Percentiles rank a stretch among this genome's conserved stretches.
phyloP scores from a whole-genome alignment of 1,140 invertebrate species.

The Papilio helenus region DNA sequence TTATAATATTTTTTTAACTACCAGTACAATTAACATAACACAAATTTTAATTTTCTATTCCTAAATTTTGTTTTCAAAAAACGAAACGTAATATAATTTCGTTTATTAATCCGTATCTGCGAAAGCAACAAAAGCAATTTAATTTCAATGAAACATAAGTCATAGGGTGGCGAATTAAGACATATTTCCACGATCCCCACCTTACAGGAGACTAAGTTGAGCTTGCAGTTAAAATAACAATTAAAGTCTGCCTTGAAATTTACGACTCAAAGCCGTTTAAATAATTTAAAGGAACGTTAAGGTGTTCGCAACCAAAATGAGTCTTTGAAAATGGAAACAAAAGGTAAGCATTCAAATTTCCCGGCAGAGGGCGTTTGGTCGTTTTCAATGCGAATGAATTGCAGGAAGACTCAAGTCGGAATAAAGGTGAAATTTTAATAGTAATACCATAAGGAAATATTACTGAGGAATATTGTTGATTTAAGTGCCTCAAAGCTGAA shows the following conservation, averaged over 20 bases:
- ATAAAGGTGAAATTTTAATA: constrained; percentile 78
- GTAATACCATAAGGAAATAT: constrained; percentile 65
- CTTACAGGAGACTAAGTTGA: constrained; percentile 69
- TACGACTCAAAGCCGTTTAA: constrained; percentile 80
- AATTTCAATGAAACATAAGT: constrained; percentile 75
- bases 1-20: not conserved
- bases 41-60: not conserved
- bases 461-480: constrained; percentile 70
- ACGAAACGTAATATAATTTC: not conserved
- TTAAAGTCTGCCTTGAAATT: constrained; percentile 80
- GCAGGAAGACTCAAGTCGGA: constrained; percentile 58
- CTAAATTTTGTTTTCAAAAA: not conserved
- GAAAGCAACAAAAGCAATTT: constrained; percentile 46
- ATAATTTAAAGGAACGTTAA: constrained; percentile 77
- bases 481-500: constrained; percentile 64
- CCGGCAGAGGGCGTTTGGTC: constrained; percentile 60
- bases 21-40: not conserved
- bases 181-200: constrained; percentile 76
- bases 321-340: constrained; percentile 74
- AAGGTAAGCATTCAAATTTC: constrained; percentile 67
- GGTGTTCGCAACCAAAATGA: constrained; percentile 70
- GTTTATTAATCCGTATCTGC: constrained; percentile 16
- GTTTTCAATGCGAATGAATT: constrained; percentile 64
- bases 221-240: constrained; percentile 82
- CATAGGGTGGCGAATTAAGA: constrained; percentile 79